These are phyloP conservation scores for Lithosia quadra DNA, from an alignment of 2,888 invertebrate species.

Conservation along the genomic window DNA sequence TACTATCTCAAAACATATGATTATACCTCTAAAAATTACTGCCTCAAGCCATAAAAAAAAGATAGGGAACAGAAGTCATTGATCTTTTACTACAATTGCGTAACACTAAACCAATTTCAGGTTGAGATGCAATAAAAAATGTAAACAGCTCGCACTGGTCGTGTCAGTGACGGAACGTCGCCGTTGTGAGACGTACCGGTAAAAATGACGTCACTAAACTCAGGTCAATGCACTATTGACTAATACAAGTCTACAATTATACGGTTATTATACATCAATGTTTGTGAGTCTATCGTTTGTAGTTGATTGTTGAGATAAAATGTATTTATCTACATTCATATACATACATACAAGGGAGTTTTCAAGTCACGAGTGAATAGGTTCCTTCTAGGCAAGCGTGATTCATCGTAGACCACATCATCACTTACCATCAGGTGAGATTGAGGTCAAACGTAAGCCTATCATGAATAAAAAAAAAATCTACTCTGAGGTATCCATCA, in stretches of 20 bases:
- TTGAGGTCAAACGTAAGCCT: too few relatives aligned
- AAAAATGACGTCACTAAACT: slow-evolving; percentile 44
- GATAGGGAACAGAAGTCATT: slow-evolving; percentile 50
- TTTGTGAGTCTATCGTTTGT: slow-evolving; percentile 21
- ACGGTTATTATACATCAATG: slow-evolving; percentile 6
- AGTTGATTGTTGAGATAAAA: slow-evolving; percentile 25
- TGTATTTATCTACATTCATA: too few relatives aligned
- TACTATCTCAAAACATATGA: not conserved
- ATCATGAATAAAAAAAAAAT: too few relatives aligned
- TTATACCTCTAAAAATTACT: not conserved
- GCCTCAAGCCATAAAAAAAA: slow-evolving; percentile 15
- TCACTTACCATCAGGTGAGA: too few relatives aligned
- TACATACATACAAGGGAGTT: too few relatives aligned
- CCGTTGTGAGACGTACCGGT: slow-evolving; percentile 27
- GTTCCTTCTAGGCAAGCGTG: too few relatives aligned
- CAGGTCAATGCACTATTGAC: slow-evolving; percentile 58
- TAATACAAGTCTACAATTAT: slow-evolving; percentile 17
- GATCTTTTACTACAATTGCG: slow-evolving; percentile 52
- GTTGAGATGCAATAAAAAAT: slow-evolving; percentile 63
- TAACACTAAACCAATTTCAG: slow-evolving; percentile 49
- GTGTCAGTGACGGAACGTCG: slow-evolving; percentile 26
- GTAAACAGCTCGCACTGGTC: slow-evolving; percentile 60
- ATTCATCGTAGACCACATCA: too few relatives aligned
- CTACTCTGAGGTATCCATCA: too few relatives aligned
- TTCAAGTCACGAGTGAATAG: too few relatives aligned